Conservation (phyloP, 23 tunicate genomes). For the Ciona savignyi region DNA sequence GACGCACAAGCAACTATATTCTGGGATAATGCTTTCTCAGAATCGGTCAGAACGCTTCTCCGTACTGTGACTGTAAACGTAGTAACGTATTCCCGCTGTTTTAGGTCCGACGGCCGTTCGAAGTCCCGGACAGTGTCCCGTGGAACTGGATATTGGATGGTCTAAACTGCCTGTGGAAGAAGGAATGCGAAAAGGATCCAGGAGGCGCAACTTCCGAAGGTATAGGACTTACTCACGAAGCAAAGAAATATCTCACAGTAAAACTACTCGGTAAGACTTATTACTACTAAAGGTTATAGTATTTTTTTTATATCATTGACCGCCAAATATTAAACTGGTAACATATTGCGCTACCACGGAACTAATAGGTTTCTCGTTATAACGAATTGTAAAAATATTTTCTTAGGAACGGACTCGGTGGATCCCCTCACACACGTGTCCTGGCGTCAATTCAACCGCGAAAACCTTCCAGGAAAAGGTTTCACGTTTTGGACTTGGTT, state of each 20-base stretch:
- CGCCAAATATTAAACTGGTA: no score
- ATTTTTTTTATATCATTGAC: no score
- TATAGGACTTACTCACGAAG: conserved; percentile 28
- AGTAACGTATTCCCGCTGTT: background rate
- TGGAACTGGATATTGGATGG: conserved; percentile 74
- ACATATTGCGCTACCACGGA: no score
- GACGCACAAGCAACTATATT: conserved; percentile 99
- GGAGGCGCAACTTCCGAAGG: conserved; percentile 27
- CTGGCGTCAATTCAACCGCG: conserved; percentile 50
- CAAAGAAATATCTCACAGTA: conserved; percentile 41
- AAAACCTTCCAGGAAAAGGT: conserved; percentile 33
- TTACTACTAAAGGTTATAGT: background rate
- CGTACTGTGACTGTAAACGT: no score
- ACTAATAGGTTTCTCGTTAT: background rate
- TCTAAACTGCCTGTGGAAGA: conserved; percentile 61
- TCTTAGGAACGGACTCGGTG: background rate
- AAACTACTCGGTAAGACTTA: conserved; percentile 44
- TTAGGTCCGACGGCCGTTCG: conserved; percentile 40
- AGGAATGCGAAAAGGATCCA: conserved; percentile 47
- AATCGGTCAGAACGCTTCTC: conserved; percentile 20
- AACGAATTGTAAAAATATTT: background rate
- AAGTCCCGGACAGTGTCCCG: conserved; percentile 54
- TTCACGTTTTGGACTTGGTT: conserved; percentile 98
- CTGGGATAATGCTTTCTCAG: conserved; percentile 97
- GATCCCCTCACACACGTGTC: background rate